Percentiles rank a stretch among this genome's conserved stretches.
phyloP scores from a whole-genome alignment of 2,797 vertebrate genomes.

The Melanogrammus aeglefinus region DNA sequence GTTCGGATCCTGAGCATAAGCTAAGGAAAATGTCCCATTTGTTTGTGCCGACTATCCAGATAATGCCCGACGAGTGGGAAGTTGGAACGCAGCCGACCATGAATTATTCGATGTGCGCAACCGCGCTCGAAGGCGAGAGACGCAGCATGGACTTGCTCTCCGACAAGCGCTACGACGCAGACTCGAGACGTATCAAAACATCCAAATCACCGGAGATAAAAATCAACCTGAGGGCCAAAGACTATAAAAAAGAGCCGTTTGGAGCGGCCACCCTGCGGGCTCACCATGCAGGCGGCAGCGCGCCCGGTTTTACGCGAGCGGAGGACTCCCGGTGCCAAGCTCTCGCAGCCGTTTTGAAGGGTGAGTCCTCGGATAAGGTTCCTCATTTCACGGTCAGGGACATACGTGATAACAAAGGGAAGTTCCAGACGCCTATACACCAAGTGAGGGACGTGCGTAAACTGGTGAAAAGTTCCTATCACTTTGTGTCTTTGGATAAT shows the following conservation, averaged over 20 bases:
- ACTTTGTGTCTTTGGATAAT: constrained; percentile 81
- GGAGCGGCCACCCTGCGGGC: constrained; percentile 83
- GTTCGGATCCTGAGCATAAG: constrained; percentile 55
- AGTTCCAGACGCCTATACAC: constrained; percentile 84
- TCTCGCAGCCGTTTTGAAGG: constrained; percentile 65
- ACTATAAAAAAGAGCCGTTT: constrained; percentile 71
- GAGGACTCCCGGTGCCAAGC: constrained; percentile 78
- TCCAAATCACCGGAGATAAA: constrained; percentile 89
- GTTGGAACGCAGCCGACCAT: constrained; percentile 56
- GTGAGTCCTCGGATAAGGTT: constrained; percentile 82
- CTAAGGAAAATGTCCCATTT: constrained; percentile 91
- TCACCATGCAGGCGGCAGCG: constrained; percentile 70
- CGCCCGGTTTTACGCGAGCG: constrained; percentile 58
- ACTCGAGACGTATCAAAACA: constrained; percentile 39
- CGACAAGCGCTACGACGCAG: constrained; percentile 51
- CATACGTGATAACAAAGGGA: constrained; percentile 83
- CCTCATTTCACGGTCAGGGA: constrained; percentile 92
- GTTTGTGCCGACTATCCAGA: constrained; percentile 90
- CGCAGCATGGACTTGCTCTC: constrained; percentile 34
- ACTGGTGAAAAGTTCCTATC: constrained; percentile 88
- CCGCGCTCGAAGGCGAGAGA: constrained; percentile 25
- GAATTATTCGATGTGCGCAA: constrained; percentile 55
- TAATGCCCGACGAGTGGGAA: constrained; percentile 71
- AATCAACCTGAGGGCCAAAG: constrained; percentile 79
- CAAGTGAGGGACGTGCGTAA: constrained; percentile 94